phyloP scores from a whole-genome alignment of 2,888 invertebrate genomes.

The Diarsia dahlii region DNA sequence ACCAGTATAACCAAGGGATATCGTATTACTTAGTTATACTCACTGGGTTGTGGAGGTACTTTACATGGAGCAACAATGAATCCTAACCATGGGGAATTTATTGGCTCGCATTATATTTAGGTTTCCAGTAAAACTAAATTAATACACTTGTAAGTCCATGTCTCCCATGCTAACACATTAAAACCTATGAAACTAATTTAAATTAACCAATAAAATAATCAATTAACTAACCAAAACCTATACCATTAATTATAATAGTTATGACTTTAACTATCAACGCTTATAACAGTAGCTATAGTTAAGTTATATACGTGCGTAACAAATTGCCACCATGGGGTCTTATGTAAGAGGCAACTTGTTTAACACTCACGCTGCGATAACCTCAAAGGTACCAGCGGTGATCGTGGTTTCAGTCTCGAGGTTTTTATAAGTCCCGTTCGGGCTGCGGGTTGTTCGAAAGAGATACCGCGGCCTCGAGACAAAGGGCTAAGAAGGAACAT shows the following conservation, averaged over 20 bases:
- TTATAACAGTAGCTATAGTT: not conserved
- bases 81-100: not conserved
- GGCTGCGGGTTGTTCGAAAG: too few relatives aligned
- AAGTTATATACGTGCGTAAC: not conserved
- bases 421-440: too few relatives aligned
- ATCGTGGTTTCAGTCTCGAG: too few relatives aligned
- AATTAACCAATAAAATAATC: slow-evolving; percentile 6
- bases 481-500: too few relatives aligned
- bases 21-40: too few relatives aligned
- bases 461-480: too few relatives aligned
- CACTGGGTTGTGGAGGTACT: too few relatives aligned
- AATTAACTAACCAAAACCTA: not conserved
- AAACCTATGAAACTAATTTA: not conserved
- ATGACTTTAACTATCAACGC: not conserved
- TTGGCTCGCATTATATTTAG: not conserved
- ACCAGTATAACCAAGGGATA: not conserved
- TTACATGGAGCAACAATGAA: too few relatives aligned
- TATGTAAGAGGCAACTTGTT: not conserved
- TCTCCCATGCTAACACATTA: not conserved
- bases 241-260: not conserved
- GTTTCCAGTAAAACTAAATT: not conserved
- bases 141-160: not conserved
- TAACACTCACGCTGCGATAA: not conserved
- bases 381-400: not conserved
- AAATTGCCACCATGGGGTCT: not conserved